Base-by-base conservation (phyloP, 2,113 vertebrate genomes). In the Entelurus aequoreus region DNA sequence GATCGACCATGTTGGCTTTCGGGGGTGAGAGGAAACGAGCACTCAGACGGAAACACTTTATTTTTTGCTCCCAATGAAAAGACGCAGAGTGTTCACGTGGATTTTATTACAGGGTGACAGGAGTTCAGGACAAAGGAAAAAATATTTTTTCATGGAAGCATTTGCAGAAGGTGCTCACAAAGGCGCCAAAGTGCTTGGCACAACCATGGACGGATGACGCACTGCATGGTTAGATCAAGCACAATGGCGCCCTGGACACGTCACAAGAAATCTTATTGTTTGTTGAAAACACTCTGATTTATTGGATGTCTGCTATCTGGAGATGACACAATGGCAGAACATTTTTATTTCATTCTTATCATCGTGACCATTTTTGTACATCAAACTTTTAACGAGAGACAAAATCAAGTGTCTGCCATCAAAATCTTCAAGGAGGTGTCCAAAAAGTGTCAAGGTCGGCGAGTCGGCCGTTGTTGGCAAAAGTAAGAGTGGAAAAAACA, bases 151-250 rank as follows among this genome's bases (percentile, higher is more conserved):
- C 19, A 19, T 50, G 5, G 48, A n/a, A 8, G 5, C 4, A 49
- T 16, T 28, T 7, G 74, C 2, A 51, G 76, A 62, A 15, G 36
- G 71, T 57, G 86, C 87, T 83, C 89, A 59, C 84, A 89, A 46
- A 83, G 82, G 60, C 89, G 88, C 86, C 91, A 91, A 88, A 85
- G 91, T 91, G 90, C 91, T 91, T 92, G 91, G 90, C 80, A 88
- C 73, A 91, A 92, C 91, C 91, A 92, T 92, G 91, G 84, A 90
- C 85, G 79, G 74, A 79, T 75, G 76, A 82, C 14, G 10, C 79
- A 88, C 88, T 91, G 90, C 91, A 92, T 92, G 90, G 91, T 92
- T 92, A 92, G 90, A 92, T 92, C 91, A 92, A 92, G 91, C 91
- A 92, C 91, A 92, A 92, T 91, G 90, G 88, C 7, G 90, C 85